Conservation (phyloP, 2,113 vertebrate genomes). For the Stigmatopora argus region DNA sequence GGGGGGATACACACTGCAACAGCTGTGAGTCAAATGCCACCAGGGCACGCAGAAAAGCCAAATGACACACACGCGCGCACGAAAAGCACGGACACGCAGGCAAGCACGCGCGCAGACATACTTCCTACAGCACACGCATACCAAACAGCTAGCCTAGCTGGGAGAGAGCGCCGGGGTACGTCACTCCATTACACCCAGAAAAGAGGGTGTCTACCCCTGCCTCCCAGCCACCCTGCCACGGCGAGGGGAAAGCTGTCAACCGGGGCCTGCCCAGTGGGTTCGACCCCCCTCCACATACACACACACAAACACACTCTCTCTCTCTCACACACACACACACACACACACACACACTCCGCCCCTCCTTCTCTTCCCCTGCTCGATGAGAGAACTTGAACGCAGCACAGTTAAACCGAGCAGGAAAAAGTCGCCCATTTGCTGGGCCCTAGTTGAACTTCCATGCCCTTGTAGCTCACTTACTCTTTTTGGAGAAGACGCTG, state of each 20-base stretch:
- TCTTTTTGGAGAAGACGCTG: slow-evolving; percentile 56
- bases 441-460: slow-evolving; percentile 73
- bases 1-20: slow-evolving; percentile 60
- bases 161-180: not conserved
- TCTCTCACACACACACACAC: no score
- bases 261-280: slow-evolving; percentile 62
- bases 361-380: not conserved
- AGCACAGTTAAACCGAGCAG: slow-evolving; percentile 51
- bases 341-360: not conserved
- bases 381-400: slow-evolving; percentile 55
- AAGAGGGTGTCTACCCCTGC: slow-evolving; percentile 42
- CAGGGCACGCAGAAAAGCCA: slow-evolving; percentile 50
- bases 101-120: slow-evolving; percentile 16
- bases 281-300: slow-evolving; percentile 15
- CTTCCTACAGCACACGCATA: slow-evolving; percentile 54
- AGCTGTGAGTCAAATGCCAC: slow-evolving; percentile 64
- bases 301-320: slow-evolving; percentile 7
- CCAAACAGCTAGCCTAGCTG: slow-evolving; percentile 51
- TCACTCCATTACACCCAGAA: slow-evolving; percentile 13
- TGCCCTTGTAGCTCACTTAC: slow-evolving; percentile 73
- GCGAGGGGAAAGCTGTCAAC: slow-evolving; percentile 39
- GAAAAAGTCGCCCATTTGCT: slow-evolving; percentile 70
- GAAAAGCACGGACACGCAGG: not conserved
- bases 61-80: slow-evolving; percentile 37
- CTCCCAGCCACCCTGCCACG: slow-evolving; percentile 37